A percentile compares a stretch with the other conserved stretches of the same genome.
Conservation (phyloP, 2,888 invertebrate genomes). For the Tenthredo livida region DNA sequence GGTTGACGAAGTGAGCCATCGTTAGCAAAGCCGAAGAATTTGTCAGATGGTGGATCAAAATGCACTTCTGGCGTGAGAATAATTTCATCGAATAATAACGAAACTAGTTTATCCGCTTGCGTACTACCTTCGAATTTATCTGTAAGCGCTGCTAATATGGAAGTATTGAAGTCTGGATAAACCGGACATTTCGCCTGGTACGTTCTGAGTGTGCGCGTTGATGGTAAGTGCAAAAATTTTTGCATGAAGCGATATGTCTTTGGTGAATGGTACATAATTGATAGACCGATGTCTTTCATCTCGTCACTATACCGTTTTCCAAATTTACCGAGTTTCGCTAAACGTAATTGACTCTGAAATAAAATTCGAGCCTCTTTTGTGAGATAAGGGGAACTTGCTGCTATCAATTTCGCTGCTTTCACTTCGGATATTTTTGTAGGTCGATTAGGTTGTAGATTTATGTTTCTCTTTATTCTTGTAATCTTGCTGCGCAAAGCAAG, state of each 20-base stretch:
- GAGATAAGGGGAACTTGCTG: neutral
- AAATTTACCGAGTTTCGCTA: neutral
- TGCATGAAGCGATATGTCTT: neutral
- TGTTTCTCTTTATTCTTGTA: neutral
- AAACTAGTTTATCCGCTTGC: neutral
- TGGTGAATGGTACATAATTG: constrained; percentile 1
- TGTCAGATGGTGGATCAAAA: constrained; percentile 1
- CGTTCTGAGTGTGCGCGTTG: neutral
- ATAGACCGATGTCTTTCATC: neutral
- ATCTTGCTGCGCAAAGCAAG: constrained; percentile 16
- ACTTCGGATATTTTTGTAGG: neutral
- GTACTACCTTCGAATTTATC: neutral
- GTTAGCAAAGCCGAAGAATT: constrained; percentile 9
- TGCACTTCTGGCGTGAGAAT: neutral
- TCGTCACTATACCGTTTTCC: neutral
- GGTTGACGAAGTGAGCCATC: neutral
- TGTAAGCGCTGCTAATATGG: neutral
- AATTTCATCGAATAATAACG: constrained; percentile 5
- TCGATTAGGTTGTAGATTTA: neutral
- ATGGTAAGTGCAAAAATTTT: neutral
- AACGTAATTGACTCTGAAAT: neutral
- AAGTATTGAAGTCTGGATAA: neutral
- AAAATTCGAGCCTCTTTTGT: neutral
- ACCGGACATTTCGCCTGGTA: neutral
- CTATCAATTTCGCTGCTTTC: neutral